A percentile compares a stretch with the other conserved stretches of the same genome.
These are phyloP conservation scores for Asarcornis scutulata DNA, from an alignment of 2,113 vertebrate genomes.

Conservation along the genomic window DNA sequence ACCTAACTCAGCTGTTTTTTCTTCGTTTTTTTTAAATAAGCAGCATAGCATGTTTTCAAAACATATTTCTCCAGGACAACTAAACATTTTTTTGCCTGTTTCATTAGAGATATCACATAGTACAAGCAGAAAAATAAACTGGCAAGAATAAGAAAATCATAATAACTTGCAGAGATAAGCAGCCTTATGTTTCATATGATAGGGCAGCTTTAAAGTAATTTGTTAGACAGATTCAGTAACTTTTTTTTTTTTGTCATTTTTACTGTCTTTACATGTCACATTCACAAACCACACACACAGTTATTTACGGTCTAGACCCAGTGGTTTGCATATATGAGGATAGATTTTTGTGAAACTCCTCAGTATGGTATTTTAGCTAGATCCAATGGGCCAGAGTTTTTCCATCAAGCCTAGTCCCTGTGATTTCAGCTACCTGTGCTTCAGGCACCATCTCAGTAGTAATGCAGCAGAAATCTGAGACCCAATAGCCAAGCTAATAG, in stretches of 20 bases:
- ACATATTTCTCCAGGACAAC: background rate
- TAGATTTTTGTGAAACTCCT: background rate
- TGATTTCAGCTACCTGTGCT: background rate
- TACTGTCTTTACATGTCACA: background rate
- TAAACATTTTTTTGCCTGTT: background rate
- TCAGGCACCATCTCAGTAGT: background rate
- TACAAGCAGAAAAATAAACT: background rate
- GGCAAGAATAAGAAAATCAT: background rate
- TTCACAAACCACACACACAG: background rate
- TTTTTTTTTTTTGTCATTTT: background rate
- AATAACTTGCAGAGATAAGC: background rate
- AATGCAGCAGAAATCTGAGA: background rate
- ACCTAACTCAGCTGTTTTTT: background rate
- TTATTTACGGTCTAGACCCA: too few relatives aligned
- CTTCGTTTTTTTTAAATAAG: background rate
- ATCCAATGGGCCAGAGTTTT: background rate
- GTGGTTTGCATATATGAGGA: background rate
- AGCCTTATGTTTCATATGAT: background rate
- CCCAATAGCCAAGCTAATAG: background rate
- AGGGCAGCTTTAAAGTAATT: background rate
- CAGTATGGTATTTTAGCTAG: background rate
- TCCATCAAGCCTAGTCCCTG: fast-evolving
- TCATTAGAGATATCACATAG: background rate
- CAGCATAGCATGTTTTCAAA: background rate
- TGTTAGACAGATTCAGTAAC: background rate